Percentiles rank a stretch among this genome's conserved stretches.
These are phyloP conservation scores for Drosophila watanabei DNA, from an alignment of 1,140 invertebrate species.

Conservation along the genomic window DNA sequence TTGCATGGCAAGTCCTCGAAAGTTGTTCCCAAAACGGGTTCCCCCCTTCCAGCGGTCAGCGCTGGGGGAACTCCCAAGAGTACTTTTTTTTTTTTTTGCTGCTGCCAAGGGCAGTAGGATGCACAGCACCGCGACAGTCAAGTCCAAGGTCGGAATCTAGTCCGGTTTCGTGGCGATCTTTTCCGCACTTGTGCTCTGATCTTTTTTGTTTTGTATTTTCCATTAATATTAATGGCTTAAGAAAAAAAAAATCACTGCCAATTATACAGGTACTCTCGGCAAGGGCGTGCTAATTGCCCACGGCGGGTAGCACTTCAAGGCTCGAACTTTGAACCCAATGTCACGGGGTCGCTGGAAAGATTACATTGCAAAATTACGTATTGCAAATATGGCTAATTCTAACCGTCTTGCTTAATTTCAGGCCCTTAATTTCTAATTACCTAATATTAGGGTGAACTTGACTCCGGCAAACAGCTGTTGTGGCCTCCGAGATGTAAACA, in stretches of 20 bases:
- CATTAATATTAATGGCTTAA: constrained; percentile 32
- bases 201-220: neutral
- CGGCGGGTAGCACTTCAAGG: neutral
- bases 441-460: neutral
- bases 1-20: constrained; percentile 59
- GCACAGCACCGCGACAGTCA: constrained; percentile 43
- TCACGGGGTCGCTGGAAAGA: constrained; percentile 2
- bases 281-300: constrained; percentile 34
- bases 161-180: constrained; percentile 28
- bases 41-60: neutral
- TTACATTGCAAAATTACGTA: constrained; percentile 1
- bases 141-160: constrained; percentile 65
- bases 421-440: neutral
- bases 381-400: neutral
- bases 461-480: constrained; percentile 1
- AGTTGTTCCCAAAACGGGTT: constrained; percentile 74
- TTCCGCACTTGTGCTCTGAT: constrained; percentile 11
- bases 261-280: constrained; percentile 16
- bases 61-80: constrained; percentile 27
- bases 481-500: constrained; percentile 49
- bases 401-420: neutral
- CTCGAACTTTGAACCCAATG: constrained; percentile 18
- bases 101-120: constrained; percentile 26
- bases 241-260: constrained; percentile 16
- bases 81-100: neutral